Base-by-base conservation (phyloP, 2,888 invertebrate species). In the Endotricha flammealis region DNA sequence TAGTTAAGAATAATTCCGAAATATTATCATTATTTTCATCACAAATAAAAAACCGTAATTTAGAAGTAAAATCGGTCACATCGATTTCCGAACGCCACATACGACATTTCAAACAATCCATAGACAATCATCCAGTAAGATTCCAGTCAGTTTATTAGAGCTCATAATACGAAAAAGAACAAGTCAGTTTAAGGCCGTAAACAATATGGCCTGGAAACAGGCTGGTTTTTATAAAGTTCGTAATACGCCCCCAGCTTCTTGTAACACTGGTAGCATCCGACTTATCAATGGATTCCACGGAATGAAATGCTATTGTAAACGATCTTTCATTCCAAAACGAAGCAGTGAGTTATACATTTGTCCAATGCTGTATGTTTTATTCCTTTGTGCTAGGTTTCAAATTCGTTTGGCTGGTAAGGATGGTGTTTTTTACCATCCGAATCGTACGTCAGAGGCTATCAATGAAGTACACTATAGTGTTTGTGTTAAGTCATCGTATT, bases 401-500 rank as follows among this genome's bases (percentile, higher is more conserved):
- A 48, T 59, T 78, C 27, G 50, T 39, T 45, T 63, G 58, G 34
- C 44, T 36, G 32, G 42, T 16, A 16, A 32, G 44, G 39, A 48
- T 53, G 57, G 46, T 45, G 48, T 71, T 79, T 83, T 83, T 81
- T 66, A 75, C 60, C 44, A 59, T 53, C 44, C 62, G 53, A 73
- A 77, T 20, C 74, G 77, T 77, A 81, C 80, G 82, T 81, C 75
- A 64, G 76, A 72, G 79, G 75, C 81, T 81, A 83, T 86, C 86
- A 86, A 86, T 86, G 86, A 85, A 86, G 83, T 81, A 79, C 80
- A 82, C 76, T 80, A 75, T 76, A 62, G 63, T 78, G 71, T 82
- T 85, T 82, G 68, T 85, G 86, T 82, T 71, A 71, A 86, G 86
- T 86, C 86, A 86, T 86, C 82, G 81, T 59, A 75, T 86, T 86